Conservation (phyloP, 1,140 invertebrate species). For the Riptortus pedestris region DNA sequence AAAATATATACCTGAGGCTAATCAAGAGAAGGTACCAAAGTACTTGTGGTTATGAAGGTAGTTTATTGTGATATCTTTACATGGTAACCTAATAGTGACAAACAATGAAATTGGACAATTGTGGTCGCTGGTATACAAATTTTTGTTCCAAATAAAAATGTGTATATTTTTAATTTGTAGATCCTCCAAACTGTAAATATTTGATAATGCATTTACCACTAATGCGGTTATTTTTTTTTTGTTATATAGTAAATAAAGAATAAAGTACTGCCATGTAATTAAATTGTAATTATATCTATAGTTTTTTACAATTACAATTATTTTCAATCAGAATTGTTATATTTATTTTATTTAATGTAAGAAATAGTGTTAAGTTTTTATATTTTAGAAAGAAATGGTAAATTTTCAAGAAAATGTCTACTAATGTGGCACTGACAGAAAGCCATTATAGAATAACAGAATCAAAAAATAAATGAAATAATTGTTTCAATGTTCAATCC, state of each 20-base stretch:
- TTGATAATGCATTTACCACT: background rate
- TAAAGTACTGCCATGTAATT: slow-evolving; percentile 18
- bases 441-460: no score
- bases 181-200: background rate
- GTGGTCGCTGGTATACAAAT: background rate
- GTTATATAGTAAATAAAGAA: slow-evolving; percentile 4
- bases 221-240: background rate
- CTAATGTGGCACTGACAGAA: no score
- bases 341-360: slow-evolving; percentile 17
- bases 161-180: slow-evolving; percentile 11
- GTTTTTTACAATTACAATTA: background rate
- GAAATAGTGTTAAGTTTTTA: background rate
- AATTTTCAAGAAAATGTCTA: no score
- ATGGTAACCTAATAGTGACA: background rate
- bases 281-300: slow-evolving; percentile 20
- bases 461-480: no score
- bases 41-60: background rate
- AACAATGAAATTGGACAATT: background rate
- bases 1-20: background rate
- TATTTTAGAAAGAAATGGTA: background rate
- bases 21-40: slow-evolving; percentile 7
- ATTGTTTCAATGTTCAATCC: no score
- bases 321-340: background rate
- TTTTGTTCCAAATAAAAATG: slow-evolving; percentile 6
- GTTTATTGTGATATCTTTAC: background rate